Base-by-base conservation (phyloP, 2,113 vertebrate genomes). In the Prunella himalayana region DNA sequence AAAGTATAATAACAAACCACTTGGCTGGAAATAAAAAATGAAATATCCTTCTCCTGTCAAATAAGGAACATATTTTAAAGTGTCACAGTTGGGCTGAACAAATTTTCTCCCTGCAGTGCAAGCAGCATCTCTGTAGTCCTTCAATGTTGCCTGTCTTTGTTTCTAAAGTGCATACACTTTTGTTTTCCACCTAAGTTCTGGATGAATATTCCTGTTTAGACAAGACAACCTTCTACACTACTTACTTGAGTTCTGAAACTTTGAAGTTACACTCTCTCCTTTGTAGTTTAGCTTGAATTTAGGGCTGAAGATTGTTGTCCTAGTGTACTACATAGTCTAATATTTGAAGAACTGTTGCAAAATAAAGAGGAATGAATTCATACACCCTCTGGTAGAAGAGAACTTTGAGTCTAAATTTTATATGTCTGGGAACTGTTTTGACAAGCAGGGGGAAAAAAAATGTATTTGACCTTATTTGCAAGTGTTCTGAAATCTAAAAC, bases 81-180 rank as follows among this genome's bases (percentile, higher is more conserved):
- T 15, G 16, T n/a, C 3, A 9, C 13, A 20, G 14, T 11, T 54
- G 21, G 11, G 16, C 24, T 76, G 41, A 17, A 54, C 6, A 47
- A 54, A 35, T 61, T 60, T 66, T 60, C n/a, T 47, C 8, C 47
- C 44, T 70, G 4, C 4, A 49, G 7, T 18, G 5, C 1, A 15
- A 75, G 49, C 17, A 49, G 5, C 10, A n/a, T 76, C 6, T 64
- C 35, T 59, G 23, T 39, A 49, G 60, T 59, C 16, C 12, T 64
- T 13, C 15, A 5, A 0, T 39, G 25, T 13, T 3, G 0, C 5
- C 27, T 47, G 6, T 23, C 12, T 35, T 49, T 79, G 11, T 31
- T 78, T 86, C 11, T 33, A 59, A 42, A 25, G 11, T 39, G 11
- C 1, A 6, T 19, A 64, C 3, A 8, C 10, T 70, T 54, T 18